phyloP scores from a whole-genome alignment of 2,888 invertebrate genomes.

The Ctena decussata region DNA sequence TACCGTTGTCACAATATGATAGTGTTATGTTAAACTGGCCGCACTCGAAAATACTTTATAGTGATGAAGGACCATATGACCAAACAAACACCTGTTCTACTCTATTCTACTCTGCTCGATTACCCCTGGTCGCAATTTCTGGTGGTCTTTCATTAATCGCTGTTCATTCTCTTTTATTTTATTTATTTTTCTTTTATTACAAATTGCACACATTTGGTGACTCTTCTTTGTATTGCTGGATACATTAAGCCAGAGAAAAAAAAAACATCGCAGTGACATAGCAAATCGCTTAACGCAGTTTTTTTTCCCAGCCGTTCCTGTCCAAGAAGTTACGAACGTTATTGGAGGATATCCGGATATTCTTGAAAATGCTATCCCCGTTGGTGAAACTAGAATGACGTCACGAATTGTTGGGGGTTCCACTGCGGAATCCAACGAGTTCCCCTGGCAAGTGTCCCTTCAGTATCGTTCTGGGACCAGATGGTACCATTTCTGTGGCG shows the following conservation, averaged over 20 bases:
- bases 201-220: neutral
- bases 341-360: neutral
- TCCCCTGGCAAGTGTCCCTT: neutral
- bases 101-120: too few relatives aligned
- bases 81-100: too few relatives aligned
- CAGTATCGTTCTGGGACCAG: conserved; percentile 1
- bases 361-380: neutral
- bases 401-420: neutral
- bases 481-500: conserved; percentile 1
- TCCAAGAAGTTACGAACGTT: neutral
- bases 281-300: neutral
- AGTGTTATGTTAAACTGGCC: too few relatives aligned
- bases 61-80: too few relatives aligned
- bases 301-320: neutral
- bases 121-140: neutral
- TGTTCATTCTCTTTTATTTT: neutral
- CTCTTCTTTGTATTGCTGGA: neutral
- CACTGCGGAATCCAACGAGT: neutral
- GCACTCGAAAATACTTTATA: too few relatives aligned
- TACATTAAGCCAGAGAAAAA: too few relatives aligned
- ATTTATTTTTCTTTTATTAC: neutral
- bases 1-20: too few relatives aligned
- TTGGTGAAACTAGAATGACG: neutral
- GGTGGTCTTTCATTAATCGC: neutral
- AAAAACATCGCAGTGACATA: neutral